phyloP scores from a whole-genome alignment of 2,797 vertebrate species.

The Schizopygopsis pylzovi region DNA sequence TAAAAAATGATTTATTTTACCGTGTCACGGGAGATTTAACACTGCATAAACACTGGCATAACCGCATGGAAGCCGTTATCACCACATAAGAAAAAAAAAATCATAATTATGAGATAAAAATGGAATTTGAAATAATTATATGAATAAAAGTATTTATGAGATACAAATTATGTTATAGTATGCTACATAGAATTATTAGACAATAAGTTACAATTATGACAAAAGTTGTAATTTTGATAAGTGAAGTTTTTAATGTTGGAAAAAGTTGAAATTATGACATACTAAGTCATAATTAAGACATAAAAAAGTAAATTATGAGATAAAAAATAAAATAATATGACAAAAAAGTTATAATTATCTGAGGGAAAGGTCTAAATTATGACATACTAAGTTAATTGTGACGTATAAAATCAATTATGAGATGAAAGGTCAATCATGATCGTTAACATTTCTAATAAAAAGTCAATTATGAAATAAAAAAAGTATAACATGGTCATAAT shows the following conservation, averaged over 20 bases:
- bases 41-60: not conserved
- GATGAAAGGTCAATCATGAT: not conserved
- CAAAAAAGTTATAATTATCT: not conserved
- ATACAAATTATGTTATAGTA: rapidly evolving
- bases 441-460: too few relatives aligned
- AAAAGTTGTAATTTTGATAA: too few relatives aligned
- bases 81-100: too few relatives aligned
- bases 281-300: not conserved
- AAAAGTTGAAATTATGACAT: not conserved
- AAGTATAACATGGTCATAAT: not conserved
- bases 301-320: not conserved
- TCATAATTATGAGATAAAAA: not conserved
- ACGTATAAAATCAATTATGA: not conserved
- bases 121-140: too few relatives aligned
- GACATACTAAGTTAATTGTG: not conserved
- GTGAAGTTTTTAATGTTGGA: too few relatives aligned
- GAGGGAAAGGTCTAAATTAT: not conserved
- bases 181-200: not conserved
- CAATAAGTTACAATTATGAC: not conserved
- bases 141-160: not conserved
- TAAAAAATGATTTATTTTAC: not conserved
- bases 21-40: not conserved
- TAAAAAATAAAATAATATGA: not conserved
- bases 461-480: too few relatives aligned
- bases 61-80: not conserved